A percentile compares a stretch with the other conserved stretches of the same genome.
Evolutionary conservation across 92 coral and sea anemone species (phyloP).

Genomic region (Galaxea fascicularis): DNA sequence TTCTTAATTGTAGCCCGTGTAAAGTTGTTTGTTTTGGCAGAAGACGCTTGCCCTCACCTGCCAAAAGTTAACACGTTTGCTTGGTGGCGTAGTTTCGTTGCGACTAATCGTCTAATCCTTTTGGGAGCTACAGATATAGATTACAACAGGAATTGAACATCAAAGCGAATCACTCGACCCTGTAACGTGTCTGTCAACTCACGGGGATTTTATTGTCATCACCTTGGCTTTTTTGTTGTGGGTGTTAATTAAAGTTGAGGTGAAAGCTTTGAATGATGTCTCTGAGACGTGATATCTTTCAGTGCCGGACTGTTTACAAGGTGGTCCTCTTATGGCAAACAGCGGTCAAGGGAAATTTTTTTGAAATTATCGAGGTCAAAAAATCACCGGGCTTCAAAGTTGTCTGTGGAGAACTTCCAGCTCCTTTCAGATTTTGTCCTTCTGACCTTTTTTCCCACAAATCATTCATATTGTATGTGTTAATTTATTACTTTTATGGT

Average conservation of each 20-base stretch:
- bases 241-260: slow-evolving; percentile 76
- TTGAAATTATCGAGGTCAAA: too few relatives aligned
- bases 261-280: slow-evolving; percentile 40
- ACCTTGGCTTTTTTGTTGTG: slow-evolving; percentile 66
- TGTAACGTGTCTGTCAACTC: slow-evolving; percentile 77
- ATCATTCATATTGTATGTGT: neutral
- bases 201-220: slow-evolving; percentile 80
- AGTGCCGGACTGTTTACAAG: slow-evolving; percentile 22
- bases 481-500: neutral
- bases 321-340: slow-evolving; percentile 23
- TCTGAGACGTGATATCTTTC: slow-evolving; percentile 15
- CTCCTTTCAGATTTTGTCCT: neutral
- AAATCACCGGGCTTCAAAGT: too few relatives aligned
- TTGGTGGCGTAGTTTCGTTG: slow-evolving; percentile 11
- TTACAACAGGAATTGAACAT: slow-evolving; percentile 41
- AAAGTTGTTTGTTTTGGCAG: slow-evolving; percentile 76
- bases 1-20: slow-evolving; percentile 70
- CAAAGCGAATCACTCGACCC: slow-evolving; percentile 56
- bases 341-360: neutral
- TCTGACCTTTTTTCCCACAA: neutral
- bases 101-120: slow-evolving; percentile 70
- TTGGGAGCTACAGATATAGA: slow-evolving; percentile 66
- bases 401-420: neutral
- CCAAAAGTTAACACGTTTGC: slow-evolving; percentile 14
- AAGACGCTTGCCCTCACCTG: slow-evolving; percentile 71